Base-by-base conservation (phyloP, 2,113 vertebrate genomes). In the Lepus americanus region DNA sequence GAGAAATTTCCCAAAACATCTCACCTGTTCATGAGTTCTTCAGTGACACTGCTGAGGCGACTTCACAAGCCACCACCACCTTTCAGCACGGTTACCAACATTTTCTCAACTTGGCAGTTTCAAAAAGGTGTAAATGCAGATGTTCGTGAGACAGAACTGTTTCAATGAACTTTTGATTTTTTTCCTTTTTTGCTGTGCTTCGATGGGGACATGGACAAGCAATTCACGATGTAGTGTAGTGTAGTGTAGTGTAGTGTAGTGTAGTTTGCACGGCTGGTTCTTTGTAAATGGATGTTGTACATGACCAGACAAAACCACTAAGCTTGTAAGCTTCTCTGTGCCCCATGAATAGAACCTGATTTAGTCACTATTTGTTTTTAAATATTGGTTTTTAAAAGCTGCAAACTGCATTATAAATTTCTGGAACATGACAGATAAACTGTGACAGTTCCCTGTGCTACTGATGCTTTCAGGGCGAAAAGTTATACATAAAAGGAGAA, bases 21-120 rank as follows among this genome's bases (percentile, higher is more conserved):
- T 97, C 72, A 89, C 96, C 80, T 97, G 92, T 94, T 96, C 90
- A 92, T 84, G 72, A 95, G 95, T 97, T 96, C 94, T 94, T 44
- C 44, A 44, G 44, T 44, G 44, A 44, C 44, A 44, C 44, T 44
- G 44, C 44, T 44, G 44, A 44, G 44, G 44, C 7, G 6, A 44
- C 44, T 44, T 44, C 44, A 44, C 44, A 44, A 44, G 6, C 44
- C 44, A 44, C 44, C 44, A 44, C 44, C 44, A 44, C 44, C 5
- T 44, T 44, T 44, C 44, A 44, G 44, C 85, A 76, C 70, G 97
- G 96, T 87, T 95, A 93, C 17, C 31, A 77, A 33, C 67, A 2
- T 94, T 89, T 95, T 69, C 69, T 89, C 94, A 67, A 36, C 92
- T 72, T 55, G 44, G 67, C 73, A 97, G 82, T 76, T 33, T 89